A percentile compares a stretch with the other conserved stretches of the same genome.
phyloP scores from a whole-genome alignment of 2,888 invertebrate species.

The Arctia plantaginis region DNA sequence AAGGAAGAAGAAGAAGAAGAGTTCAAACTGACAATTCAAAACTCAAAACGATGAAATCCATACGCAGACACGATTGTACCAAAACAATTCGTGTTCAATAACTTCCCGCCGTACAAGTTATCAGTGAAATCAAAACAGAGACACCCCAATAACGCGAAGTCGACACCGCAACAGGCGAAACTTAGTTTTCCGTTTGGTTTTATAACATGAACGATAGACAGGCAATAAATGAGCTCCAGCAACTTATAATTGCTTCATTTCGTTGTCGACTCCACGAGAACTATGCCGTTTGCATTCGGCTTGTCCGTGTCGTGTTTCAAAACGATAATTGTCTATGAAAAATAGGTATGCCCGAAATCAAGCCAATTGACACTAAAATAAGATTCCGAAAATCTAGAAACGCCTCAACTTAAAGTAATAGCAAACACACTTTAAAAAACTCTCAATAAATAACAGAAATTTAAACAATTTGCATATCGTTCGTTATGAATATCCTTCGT shows the following conservation, averaged over 20 bases:
- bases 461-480: constrained; percentile 27
- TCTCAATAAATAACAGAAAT: constrained; percentile 23
- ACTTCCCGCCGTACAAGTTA: constrained; percentile 48
- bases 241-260: constrained; percentile 86
- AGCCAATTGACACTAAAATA: background rate
- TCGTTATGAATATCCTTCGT: constrained; percentile 43
- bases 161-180: constrained; percentile 71
- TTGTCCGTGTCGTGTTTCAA: constrained; percentile 61
- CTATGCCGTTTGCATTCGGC: constrained; percentile 67
- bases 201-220: constrained; percentile 82
- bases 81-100: constrained; percentile 50
- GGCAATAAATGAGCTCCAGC: constrained; percentile 82
- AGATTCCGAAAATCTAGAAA: background rate
- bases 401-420: background rate
- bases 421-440: background rate
- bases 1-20: too few relatives aligned
- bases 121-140: constrained; percentile 56
- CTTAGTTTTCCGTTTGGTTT: constrained; percentile 79
- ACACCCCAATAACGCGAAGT: constrained; percentile 62
- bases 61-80: constrained; percentile 33
- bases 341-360: constrained; percentile 37
- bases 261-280: constrained; percentile 69
- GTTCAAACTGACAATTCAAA: constrained; percentile 9
- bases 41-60: constrained; percentile 13
- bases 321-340: constrained; percentile 53